Evolutionary conservation across 2,113 vertebrate species (phyloP).

Genomic region (Phylloscopus whistleri): DNA sequence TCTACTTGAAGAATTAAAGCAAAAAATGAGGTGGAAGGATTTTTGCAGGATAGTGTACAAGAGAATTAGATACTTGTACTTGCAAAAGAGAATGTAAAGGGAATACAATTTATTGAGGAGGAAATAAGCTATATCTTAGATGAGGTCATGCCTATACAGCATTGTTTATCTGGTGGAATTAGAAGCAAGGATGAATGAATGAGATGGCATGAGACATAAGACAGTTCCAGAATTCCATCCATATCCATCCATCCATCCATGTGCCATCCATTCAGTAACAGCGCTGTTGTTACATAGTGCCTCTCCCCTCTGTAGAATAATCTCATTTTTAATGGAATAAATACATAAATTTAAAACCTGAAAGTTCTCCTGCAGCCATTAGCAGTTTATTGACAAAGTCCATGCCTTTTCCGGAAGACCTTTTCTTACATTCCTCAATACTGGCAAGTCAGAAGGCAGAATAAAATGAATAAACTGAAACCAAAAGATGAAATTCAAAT

Average conservation of each 20-base stretch:
- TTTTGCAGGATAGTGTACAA: neutral
- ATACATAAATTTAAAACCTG: constrained; percentile 41
- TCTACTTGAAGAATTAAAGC: neutral
- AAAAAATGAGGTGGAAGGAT: neutral
- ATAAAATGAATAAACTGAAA: neutral
- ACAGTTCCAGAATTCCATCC: neutral
- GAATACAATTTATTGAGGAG: neutral
- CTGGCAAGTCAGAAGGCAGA: neutral
- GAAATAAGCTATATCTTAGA: neutral
- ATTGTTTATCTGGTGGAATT: neutral
- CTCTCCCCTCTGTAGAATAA: neutral
- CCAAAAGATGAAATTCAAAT: neutral
- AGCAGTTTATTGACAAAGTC: constrained; percentile 55
- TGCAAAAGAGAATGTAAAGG: neutral
- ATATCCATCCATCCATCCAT: neutral
- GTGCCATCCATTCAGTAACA: neutral
- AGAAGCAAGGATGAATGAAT: neutral
- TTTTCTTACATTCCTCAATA: neutral
- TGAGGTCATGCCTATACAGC: neutral
- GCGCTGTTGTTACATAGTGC: neutral
- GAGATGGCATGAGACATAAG: neutral
- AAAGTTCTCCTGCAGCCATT: constrained; percentile 54
- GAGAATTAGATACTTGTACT: neutral
- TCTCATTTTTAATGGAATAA: constrained; percentile 59
- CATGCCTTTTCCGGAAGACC: neutral